Percentiles rank a stretch among this genome's conserved stretches.
These are phyloP conservation scores for Sylvilagus bachmani DNA, from an alignment of 2,113 vertebrate species.

Conservation along the genomic window DNA sequence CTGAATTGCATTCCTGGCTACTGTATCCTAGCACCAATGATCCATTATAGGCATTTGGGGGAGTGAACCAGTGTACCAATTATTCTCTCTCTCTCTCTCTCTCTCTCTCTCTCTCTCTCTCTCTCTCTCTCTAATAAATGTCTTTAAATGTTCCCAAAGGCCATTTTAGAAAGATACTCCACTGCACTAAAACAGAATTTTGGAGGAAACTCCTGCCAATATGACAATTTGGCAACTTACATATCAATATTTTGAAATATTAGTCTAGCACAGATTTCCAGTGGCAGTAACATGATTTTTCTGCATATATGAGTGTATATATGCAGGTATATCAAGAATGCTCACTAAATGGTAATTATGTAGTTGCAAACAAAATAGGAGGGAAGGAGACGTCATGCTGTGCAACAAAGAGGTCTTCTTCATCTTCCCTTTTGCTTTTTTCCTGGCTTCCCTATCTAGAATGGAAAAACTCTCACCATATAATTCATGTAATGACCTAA, in stretches of 20 bases:
- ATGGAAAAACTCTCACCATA: not conserved
- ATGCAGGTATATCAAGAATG: not conserved
- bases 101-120: too few species aligned
- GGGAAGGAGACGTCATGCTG: not conserved
- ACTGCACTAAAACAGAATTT: not conserved
- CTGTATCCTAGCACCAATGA: too few species aligned
- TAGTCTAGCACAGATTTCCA: not conserved
- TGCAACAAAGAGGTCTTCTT: not conserved
- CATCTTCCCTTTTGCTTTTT: not conserved
- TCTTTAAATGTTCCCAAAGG: not conserved
- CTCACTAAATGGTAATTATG: not conserved
- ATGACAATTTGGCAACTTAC: not conserved
- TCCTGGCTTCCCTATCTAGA: not conserved
- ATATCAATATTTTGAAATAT: slow-evolving; percentile 12
- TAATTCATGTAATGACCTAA: not conserved
- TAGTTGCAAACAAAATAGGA: not conserved
- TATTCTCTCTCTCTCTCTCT: too few species aligned
- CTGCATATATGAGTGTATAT: not conserved
- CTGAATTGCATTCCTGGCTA: too few species aligned
- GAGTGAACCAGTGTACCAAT: too few species aligned
- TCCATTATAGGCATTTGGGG: too few species aligned
- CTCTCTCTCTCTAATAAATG: too few species aligned
- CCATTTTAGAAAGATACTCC: not conserved
- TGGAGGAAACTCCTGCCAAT: not conserved
- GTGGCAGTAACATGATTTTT: not conserved